Base-by-base conservation (phyloP, 2,113 vertebrate species). In the Gymnobelideus leadbeateri region DNA sequence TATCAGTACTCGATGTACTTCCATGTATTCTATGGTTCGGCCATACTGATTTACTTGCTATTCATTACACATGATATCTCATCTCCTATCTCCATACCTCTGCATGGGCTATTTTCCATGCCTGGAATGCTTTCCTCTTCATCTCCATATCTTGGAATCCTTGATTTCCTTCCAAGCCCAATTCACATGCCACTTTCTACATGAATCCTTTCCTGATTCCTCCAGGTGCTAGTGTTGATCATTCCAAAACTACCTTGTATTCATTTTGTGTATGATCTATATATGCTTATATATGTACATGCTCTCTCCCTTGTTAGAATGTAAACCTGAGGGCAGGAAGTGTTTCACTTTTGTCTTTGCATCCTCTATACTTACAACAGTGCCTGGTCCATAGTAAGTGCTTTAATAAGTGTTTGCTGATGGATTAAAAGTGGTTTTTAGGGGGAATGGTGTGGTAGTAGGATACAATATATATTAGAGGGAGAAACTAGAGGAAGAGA, bases 351-450 rank as follows among this genome's bases (percentile, higher is more conserved):
- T 84, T 84, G 31, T n/a, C 61, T n/a, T 77, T 77, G 61, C 16
- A n/a, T 77, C 61, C 14, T 77, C 31, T 37, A 95, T 92, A 8
- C 51, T 96, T 47, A 89, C 51, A 92, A 93, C 28, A 95, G 90
- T 51, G 53, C 5, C 37, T 68, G 25, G 53, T 49, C 92, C 31
- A 21, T 90, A 52, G 16, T 43, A 21, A 43, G 68, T 43, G 16
- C 16, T 84, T 21, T 21, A 43, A 84, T 84, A 21, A 84, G n/a
- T 19, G 37, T 31, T 68, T 68, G 12, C 11, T 68, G 25, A 57
- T 26, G 9, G 55, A 57, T 57, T 57, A 57, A 57, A 57, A 57
- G 61, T 84, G 37, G 37, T n/a, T 7, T 43, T 84, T n/a, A 84
- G n/a, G 37, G 26, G 43, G 68, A 84, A 19, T 43, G 37, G 37